phyloP scores from a whole-genome alignment of 2,113 vertebrate genomes.

The Spheniscus mendiculus region DNA sequence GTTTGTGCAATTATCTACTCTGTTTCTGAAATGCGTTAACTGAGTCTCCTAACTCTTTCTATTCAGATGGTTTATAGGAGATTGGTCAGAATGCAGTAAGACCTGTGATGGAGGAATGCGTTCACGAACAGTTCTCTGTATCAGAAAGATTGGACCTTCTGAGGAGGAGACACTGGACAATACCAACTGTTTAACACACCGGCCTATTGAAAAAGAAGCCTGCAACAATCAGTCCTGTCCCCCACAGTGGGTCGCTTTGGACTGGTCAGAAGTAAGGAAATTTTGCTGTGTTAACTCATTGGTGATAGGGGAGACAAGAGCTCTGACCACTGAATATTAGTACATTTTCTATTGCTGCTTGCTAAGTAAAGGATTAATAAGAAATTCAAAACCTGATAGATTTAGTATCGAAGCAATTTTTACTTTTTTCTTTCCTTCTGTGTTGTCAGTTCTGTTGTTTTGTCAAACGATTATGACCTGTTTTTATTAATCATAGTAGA shows the following conservation, averaged over 20 bases:
- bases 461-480: not conserved
- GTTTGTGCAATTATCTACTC: not conserved
- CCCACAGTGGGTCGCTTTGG: slow-evolving; percentile 94
- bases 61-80: slow-evolving; percentile 94
- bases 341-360: not conserved
- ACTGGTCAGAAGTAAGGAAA: slow-evolving; percentile 94
- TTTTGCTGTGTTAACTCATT: not conserved
- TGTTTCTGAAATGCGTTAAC: not conserved
- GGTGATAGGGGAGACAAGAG: not conserved
- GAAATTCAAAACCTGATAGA: not conserved
- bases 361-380: not conserved
- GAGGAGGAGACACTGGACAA: slow-evolving; percentile 94
- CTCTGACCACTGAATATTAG: not conserved
- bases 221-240: slow-evolving; percentile 98
- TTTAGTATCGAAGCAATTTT: not conserved
- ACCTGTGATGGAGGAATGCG: slow-evolving; percentile 92
- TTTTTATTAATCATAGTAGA: not conserved
- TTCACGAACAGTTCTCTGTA: slow-evolving; percentile 89
- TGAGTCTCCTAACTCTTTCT: slow-evolving; percentile 1
- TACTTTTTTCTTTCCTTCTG: not conserved
- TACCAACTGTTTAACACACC: slow-evolving; percentile 90
- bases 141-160: slow-evolving; percentile 88
- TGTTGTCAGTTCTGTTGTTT: not conserved
- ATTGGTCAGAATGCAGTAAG: slow-evolving; percentile 95
- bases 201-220: slow-evolving; percentile 88